phyloP scores from a whole-genome alignment of 2,888 invertebrate genomes.

The Lucinisca nassula region DNA sequence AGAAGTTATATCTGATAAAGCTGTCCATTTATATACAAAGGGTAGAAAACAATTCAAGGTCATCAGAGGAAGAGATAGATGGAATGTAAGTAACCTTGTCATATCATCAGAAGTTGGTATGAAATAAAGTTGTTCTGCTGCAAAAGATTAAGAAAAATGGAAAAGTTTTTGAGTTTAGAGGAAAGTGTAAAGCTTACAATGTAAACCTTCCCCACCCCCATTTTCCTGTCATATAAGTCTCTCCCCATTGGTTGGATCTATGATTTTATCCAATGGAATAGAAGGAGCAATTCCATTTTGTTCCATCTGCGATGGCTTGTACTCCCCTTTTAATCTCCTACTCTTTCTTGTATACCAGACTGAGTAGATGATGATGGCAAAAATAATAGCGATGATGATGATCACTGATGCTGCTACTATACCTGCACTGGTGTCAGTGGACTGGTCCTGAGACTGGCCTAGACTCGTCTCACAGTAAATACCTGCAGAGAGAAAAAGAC shows the following conservation, averaged over 20 bases:
- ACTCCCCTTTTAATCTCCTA: constrained; percentile 77
- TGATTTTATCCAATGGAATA: constrained; percentile 75
- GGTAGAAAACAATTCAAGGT: no score
- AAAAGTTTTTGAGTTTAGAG: constrained; percentile 1
- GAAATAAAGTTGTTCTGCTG: no score
- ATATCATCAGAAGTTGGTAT: no score
- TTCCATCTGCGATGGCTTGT: constrained; percentile 80
- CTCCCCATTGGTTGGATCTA: constrained; percentile 70
- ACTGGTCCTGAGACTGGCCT: not conserved
- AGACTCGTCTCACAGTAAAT: constrained; percentile 55
- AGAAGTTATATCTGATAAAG: no score
- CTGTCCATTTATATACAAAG: no score
- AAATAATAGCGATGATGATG: constrained; percentile 68
- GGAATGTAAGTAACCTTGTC: no score
- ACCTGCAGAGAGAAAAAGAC: constrained; percentile 55
- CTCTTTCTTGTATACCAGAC: constrained; percentile 73
- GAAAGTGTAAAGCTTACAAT: constrained; percentile 44
- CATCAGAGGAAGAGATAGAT: no score
- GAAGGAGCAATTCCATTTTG: constrained; percentile 55
- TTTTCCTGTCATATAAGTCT: constrained; percentile 67
- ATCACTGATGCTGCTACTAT: constrained; percentile 70
- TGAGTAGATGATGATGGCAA: constrained; percentile 62
- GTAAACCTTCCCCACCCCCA: constrained; percentile 59
- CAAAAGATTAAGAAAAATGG: no score
- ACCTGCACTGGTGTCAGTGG: constrained; percentile 10